Evolutionary conservation across 1,140 invertebrate species (phyloP), one percentile per base, ranked within the genome.

Genomic region (Cherax destructor): DNA sequence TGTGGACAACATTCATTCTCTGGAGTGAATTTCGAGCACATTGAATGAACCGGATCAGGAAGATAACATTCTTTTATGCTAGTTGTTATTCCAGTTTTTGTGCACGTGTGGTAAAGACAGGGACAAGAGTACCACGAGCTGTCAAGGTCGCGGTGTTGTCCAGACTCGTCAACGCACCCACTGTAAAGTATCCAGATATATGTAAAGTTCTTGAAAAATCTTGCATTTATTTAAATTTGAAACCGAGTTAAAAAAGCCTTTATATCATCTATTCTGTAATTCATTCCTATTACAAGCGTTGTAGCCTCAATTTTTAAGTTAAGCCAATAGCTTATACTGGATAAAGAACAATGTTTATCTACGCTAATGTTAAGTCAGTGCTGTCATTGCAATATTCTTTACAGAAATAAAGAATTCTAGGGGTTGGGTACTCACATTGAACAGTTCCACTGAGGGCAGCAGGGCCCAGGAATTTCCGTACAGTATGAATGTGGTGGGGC

Each of bases 1-100:
- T 18, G n/a, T 56, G 52, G n/a, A 61, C 80, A 83, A 30, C 80
- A 83, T 41, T 83, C n/a, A 9, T 52, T n/a, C 52, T n/a, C 80
- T n/a, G 80, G 80, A 6, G 80, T 83, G 80, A 61, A 83, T 7
- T 7, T 4, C n/a, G 16, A 59, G 30, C 80, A 83, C 6, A 49
- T 50, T 3, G 21, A 21, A 47, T 61, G 80, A 3, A n/a, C 13
- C 10, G n/a, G 52, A 2, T 6, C 4, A 4, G n/a, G n/a, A 4
- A 69, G 18, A 18, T 21, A 21, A 6, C 65, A 69, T 5, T 13
- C 11, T 21, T 69, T 5, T 13, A 18, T 13, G 13, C 65, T 1
- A 18, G 65, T 69, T 18, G 18, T 18, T 6, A 69, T 21, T 9
- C 80, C 80, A 3, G 0, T 24, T n/a, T n/a, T 50, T 3, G 50